A percentile compares a stretch with the other conserved stretches of the same genome.
These are phyloP conservation scores for Gymnogyps californianus DNA, from an alignment of 2,113 vertebrate genomes.

Conservation along the genomic window DNA sequence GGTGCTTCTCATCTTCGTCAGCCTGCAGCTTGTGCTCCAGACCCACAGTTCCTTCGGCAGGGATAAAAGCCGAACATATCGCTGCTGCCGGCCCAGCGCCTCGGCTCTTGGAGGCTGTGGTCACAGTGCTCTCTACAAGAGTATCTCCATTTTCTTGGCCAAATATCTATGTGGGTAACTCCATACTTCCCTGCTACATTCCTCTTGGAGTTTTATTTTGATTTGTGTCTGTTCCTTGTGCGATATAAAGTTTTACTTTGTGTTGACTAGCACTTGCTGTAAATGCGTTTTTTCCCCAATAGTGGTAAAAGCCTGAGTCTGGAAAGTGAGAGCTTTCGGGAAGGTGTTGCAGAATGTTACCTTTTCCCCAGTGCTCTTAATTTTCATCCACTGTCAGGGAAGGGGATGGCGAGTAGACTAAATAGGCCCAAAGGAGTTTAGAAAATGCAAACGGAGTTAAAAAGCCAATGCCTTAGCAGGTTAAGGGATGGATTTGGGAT, in stretches of 20 bases:
- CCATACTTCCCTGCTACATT: conserved; percentile 26
- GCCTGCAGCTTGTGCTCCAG: not conserved
- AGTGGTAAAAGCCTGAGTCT: not conserved
- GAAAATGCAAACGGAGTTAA: not conserved
- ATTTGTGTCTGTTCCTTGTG: not conserved
- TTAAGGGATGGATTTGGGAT: not conserved
- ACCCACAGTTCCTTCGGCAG: rapidly evolving
- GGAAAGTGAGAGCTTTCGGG: not conserved
- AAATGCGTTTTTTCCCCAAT: not conserved
- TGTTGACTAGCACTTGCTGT: not conserved
- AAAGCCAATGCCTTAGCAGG: not conserved
- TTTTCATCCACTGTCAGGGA: not conserved
- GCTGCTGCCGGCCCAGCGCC: rapidly evolving
- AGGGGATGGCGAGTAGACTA: not conserved
- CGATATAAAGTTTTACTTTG: not conserved
- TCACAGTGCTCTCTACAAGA: not conserved
- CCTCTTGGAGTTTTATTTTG: not conserved
- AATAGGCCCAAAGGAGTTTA: not conserved
- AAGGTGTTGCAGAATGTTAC: not conserved
- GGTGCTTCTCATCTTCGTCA: not conserved
- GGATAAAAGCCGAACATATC: rapidly evolving
- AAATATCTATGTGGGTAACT: not conserved
- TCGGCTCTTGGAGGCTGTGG: rapidly evolving
- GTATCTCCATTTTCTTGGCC: not conserved
- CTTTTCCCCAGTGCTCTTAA: not conserved